Evolutionary conservation across 1,140 invertebrate species (phyloP).

Genomic region (Lamellibrachia luymesi): DNA sequence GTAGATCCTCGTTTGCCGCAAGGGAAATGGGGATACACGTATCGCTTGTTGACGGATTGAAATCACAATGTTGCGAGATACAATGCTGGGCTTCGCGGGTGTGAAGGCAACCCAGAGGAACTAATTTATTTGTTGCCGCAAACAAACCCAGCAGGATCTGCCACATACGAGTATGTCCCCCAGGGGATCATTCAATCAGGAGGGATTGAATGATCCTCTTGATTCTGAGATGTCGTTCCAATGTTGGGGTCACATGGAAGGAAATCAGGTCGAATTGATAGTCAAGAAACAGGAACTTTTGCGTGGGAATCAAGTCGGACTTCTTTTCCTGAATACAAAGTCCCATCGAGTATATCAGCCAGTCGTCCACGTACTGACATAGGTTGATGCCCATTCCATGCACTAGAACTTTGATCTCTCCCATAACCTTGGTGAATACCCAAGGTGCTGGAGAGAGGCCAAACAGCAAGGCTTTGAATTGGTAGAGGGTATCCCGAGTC

Average conservation of each 20-base stretch:
- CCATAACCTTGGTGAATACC: not conserved
- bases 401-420: not conserved
- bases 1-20: not conserved
- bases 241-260: not conserved
- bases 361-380: not conserved
- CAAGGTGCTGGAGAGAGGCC: not conserved
- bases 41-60: not conserved
- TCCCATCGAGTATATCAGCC: not conserved
- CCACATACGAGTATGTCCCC: not conserved
- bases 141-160: constrained; percentile 1
- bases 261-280: not conserved
- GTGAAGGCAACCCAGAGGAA: not conserved
- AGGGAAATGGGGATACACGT: not conserved
- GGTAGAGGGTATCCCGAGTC: no score
- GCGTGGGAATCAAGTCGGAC: constrained; percentile 10
- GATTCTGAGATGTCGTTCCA: not conserved
- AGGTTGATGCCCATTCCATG: not conserved
- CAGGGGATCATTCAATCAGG: not conserved
- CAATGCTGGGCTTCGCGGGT: not conserved
- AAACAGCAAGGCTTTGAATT: no score
- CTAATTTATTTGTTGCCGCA: constrained; percentile 1
- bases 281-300: not conserved
- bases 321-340: not conserved
- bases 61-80: not conserved
- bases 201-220: not conserved